A percentile compares a stretch with the other conserved stretches of the same genome.
These are phyloP conservation scores for Microtus oregoni DNA, from an alignment of 2,113 vertebrate species.

Conservation along the genomic window DNA sequence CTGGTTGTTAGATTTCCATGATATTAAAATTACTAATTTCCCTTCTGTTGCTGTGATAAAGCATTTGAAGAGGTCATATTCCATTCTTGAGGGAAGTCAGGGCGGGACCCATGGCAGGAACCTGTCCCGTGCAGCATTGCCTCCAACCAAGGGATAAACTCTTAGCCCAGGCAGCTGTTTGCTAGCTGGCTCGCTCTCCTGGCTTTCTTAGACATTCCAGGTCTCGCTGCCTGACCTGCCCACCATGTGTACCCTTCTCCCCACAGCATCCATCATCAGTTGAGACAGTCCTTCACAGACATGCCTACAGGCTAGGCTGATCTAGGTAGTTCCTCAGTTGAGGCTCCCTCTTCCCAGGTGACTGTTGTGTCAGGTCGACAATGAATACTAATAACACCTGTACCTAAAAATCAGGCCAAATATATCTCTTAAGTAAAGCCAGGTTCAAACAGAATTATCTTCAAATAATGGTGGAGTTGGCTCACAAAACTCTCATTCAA, in stretches of 20 bases:
- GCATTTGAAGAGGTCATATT: neutral
- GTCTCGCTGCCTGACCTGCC: neutral
- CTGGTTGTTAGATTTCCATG: constrained; percentile 20
- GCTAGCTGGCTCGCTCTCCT: neutral
- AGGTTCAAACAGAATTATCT: neutral
- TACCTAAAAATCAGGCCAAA: neutral
- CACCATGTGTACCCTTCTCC: neutral
- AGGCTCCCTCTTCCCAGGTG: neutral
- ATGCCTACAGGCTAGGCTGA: neutral
- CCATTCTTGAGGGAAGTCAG: neutral
- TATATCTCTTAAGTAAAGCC: constrained; percentile 9
- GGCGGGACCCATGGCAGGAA: no score
- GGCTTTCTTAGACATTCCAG: neutral
- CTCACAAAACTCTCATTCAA: neutral
- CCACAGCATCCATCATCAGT: neutral
- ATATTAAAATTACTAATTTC: constrained; percentile 47
- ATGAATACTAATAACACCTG: neutral
- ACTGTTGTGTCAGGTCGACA: neutral
- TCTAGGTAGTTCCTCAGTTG: neutral
- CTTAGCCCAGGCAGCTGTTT: neutral
- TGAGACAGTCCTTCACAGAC: neutral
- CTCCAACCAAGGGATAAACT: neutral
- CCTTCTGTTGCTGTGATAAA: neutral
- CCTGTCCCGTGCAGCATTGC: neutral
- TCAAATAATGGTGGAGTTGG: neutral